A percentile compares a stretch with the other conserved stretches of the same genome.
These are phyloP conservation scores for Ploceus nigricollis DNA, from an alignment of 2,113 vertebrate species.

Conservation along the genomic window DNA sequence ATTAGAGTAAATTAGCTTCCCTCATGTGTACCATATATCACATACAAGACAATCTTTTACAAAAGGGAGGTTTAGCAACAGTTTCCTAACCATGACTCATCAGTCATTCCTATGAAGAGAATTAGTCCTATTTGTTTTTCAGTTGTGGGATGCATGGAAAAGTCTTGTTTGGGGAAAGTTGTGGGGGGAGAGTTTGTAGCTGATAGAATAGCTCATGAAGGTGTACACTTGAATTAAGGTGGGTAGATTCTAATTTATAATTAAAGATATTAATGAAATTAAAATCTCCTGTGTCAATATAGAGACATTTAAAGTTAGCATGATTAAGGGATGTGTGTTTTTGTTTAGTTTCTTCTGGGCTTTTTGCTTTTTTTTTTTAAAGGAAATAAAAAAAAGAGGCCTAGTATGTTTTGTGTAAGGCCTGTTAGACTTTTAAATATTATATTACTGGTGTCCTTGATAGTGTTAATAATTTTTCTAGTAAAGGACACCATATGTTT, in stretches of 20 bases:
- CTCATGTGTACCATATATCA: background rate
- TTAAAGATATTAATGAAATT: background rate
- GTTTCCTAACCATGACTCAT: background rate
- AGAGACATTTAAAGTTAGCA: background rate
- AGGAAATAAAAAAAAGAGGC: background rate
- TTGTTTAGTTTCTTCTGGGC: accelerated
- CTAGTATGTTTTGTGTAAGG: background rate
- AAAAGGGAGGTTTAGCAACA: background rate
- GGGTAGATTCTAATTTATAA: background rate
- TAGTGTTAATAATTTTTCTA: background rate
- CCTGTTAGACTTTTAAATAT: background rate
- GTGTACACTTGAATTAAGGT: background rate
- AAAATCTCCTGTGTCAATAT: background rate
- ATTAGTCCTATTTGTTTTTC: background rate
- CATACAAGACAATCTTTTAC: background rate
- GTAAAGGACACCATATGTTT: background rate
- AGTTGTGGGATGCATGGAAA: background rate
- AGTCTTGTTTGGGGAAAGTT: background rate
- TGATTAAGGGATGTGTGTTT: background rate
- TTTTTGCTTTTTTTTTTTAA: background rate
- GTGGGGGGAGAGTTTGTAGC: background rate
- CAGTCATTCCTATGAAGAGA: background rate
- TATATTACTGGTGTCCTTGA: background rate
- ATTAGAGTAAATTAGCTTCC: background rate
- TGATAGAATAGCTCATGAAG: background rate